A percentile compares a stretch with the other conserved stretches of the same genome.
Conservation (phyloP, 2,888 invertebrate species). For the Dasypogon diadema region DNA sequence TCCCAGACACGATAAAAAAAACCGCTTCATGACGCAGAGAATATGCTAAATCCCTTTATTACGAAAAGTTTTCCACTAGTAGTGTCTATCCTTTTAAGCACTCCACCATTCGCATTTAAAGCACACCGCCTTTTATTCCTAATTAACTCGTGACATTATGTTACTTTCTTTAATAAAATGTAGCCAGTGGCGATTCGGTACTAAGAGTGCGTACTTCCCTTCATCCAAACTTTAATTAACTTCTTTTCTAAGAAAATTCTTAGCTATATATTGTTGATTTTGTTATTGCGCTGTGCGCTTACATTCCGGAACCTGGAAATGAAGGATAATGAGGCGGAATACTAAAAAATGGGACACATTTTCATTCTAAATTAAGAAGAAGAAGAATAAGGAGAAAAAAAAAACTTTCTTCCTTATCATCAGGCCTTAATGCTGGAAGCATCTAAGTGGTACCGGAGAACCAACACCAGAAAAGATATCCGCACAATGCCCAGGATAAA, state of each 20-base stretch:
- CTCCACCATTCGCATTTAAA: not conserved
- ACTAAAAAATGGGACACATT: constrained; percentile 48
- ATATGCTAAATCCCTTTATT: too few species aligned
- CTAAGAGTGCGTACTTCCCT: not conserved
- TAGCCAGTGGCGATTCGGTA: constrained; percentile 11
- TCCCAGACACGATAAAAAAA: too few species aligned
- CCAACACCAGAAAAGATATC: not conserved
- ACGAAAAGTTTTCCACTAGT: not conserved
- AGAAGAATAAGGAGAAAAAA: not conserved
- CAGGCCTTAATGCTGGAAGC: constrained; percentile 32
- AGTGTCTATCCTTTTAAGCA: constrained; percentile 4
- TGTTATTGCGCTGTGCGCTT: not conserved
- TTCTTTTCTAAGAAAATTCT: constrained; percentile 32
- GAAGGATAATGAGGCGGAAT: constrained; percentile 45
- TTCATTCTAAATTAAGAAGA: constrained; percentile 31
- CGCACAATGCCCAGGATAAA: not conserved
- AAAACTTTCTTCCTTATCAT: constrained; percentile 44
- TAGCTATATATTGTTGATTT: constrained; percentile 13
- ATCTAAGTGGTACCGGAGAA: constrained; percentile 2
- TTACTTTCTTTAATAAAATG: constrained; percentile 31
- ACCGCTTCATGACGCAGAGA: too few species aligned
- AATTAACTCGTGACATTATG: constrained; percentile 23
- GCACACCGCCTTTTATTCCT: not conserved
- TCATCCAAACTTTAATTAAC: constrained; percentile 33
- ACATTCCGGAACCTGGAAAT: not conserved